Base-by-base conservation (phyloP, 1,140 invertebrate genomes). In the Drosophila littoralis region DNA sequence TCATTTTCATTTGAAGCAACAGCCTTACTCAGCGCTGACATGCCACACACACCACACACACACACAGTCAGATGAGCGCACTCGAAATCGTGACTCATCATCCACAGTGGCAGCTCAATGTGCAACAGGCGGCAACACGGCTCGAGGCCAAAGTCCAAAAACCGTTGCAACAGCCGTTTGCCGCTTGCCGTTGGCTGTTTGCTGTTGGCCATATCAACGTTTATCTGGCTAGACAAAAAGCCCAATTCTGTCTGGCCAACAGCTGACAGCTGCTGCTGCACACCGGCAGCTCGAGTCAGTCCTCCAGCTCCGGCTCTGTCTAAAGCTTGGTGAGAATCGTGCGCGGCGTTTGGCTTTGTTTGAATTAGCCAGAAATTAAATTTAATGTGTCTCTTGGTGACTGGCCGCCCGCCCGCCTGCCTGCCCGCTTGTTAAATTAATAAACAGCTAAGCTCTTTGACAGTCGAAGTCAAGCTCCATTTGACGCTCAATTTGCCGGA, bases 161-260 rank as follows among this genome's bases (percentile, higher is more conserved):
- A 57, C 59, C 63, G 79, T 85, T 85, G 82, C 82, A 81, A 75
- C 82, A 85, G 75, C 67, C 65, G 70, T 57, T 78, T 83, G 63
- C 51, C 57, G 52, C 22, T 51, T 76, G 54, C n/a, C 28, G 33
- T 33, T 50, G 58, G 13, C 22, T 36, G 22, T 59, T 73, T 33
- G n/a, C 59, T 42, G 43, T 35, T 72, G 67, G 43, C 54, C 73
- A 52, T 77, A 73, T 58, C 57, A 77, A 51, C 68, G 77, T 83
- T 82, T 82, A 74, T 70, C 65, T 75, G 82, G 84, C 79, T 76
- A 88, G 83, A 86, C 82, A 79, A 81, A 74, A 77, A 79, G 70
- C 77, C 83, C 77, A 86, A 82, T 83, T 86, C 84, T 67, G 83
- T 86, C 83, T 88, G 70, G 82, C 65, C 54, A 64, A 22, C 81